Evolutionary conservation across 2,888 invertebrate species (phyloP), one percentile per base, ranked within the genome.

Genomic region (Parnassius orleans): DNA sequence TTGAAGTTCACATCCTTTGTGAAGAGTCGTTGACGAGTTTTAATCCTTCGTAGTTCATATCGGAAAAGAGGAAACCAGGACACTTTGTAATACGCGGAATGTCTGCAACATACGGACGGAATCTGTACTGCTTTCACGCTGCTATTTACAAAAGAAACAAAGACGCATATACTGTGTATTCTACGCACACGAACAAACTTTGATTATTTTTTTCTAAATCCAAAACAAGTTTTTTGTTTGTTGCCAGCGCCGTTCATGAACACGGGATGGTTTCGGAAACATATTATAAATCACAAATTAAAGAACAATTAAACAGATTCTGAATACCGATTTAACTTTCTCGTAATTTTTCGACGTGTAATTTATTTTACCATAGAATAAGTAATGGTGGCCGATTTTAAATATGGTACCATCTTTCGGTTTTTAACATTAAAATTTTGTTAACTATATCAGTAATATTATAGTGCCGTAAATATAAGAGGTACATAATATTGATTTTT

Each of bases 121-220:
- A 9, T 51, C 43, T 24, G 57, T 42, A 46, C 46, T 19, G 53
- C 41, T 46, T 46, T 56, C 33, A 44, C 14, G 7, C 47, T 12
- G 53, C 52, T 24, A 33, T 56, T 24, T 51, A 56, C 56, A 56
- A 61, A 55, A 33, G 56, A 52, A 61, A 56, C 61, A 61, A 53
- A 57, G 43, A 48, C 43, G 12, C 10, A 48, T 3, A 48, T 14
- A 46, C n/a, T 41, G 55, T 43, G 47, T 51, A 51, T 44, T 51
- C 14, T n/a, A 19, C n/a, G 19, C 46, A 53, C 19, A 41, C 48
- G 43, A 42, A 43, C 44, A 42, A 50, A 51, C 50, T 48, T 43
- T 15, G 57, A 50, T 51, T 54, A 43, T 50, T 41, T 53, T n/a
- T 44, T 43, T 44, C 14, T 33, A 50, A 50, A 53, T 47, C 46